A percentile compares a stretch with the other conserved stretches of the same genome.
Evolutionary conservation across 2,888 invertebrate genomes (phyloP).

Genomic region (Euplexia lucipara): DNA sequence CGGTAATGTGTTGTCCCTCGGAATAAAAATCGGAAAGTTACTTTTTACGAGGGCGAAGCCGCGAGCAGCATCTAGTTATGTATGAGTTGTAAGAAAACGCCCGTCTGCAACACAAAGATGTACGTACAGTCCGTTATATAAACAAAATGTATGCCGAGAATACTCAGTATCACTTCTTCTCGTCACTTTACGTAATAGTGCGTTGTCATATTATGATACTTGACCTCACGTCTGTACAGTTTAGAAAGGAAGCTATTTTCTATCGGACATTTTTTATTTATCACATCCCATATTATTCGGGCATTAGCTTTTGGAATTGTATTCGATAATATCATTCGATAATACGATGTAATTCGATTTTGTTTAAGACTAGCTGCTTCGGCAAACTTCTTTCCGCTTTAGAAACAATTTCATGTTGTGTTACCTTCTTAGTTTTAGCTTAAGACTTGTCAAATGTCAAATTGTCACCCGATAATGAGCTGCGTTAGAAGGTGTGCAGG

Average conservation of each 20-base stretch:
- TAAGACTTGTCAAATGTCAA: too few species aligned
- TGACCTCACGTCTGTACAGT: constrained; percentile 46
- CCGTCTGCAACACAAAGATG: constrained; percentile 30
- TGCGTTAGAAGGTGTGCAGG: too few species aligned
- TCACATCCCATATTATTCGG: constrained; percentile 14
- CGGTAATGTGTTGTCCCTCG: too few species aligned
- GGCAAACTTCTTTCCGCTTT: too few species aligned
- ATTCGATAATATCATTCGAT: constrained; percentile 25
- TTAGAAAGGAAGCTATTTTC: constrained; percentile 52
- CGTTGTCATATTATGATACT: constrained; percentile 60
- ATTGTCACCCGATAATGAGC: too few species aligned
- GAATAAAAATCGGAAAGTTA: too few species aligned
- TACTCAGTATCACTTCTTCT: constrained; percentile 48
- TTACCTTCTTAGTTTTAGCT: not conserved
- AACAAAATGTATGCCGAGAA: constrained; percentile 28
- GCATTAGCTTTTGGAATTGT: constrained; percentile 1
- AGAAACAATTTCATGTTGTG: too few species aligned
- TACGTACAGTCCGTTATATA: constrained; percentile 53
- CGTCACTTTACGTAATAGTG: constrained; percentile 41
- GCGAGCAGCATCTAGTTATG: too few species aligned
- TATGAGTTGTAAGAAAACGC: constrained; percentile 31
- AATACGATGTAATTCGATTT: not conserved
- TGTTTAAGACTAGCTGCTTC: too few species aligned
- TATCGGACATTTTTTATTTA: constrained; percentile 22
- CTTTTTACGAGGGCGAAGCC: too few species aligned